Percentiles rank a stretch among this genome's conserved stretches.
phyloP scores from a whole-genome alignment of 2,113 vertebrate genomes.

The Nannobrachium achirus region DNA sequence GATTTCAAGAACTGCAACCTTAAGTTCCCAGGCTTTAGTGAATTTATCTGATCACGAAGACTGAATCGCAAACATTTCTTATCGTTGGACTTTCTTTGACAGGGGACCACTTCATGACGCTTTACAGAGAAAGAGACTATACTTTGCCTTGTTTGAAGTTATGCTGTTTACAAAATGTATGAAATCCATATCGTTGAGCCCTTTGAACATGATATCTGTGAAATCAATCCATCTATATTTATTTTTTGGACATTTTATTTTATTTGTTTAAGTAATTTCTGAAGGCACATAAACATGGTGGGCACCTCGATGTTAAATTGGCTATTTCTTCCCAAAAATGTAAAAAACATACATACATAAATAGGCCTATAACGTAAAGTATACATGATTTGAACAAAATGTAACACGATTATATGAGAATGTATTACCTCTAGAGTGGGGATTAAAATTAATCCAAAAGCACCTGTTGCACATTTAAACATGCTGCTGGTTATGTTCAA shows the following conservation, averaged over 20 bases:
- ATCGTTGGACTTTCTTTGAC: slow-evolving; percentile 53
- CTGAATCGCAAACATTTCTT: slow-evolving; percentile 55
- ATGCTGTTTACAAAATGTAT: slow-evolving; percentile 28
- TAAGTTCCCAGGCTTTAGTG: slow-evolving; percentile 54
- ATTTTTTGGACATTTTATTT: neutral
- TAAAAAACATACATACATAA: too few species aligned
- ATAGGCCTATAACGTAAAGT: too few species aligned
- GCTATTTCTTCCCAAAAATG: too few species aligned
- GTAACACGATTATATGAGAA: too few species aligned
- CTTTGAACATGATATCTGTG: neutral
- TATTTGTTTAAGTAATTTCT: neutral
- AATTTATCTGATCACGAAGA: slow-evolving; percentile 64
- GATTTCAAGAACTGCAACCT: slow-evolving; percentile 62
- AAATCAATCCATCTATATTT: neutral
- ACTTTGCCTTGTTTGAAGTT: slow-evolving; percentile 29
- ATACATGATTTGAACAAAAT: too few species aligned
- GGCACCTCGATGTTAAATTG: too few species aligned
- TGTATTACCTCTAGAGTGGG: too few species aligned
- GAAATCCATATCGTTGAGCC: slow-evolving; percentile 10
- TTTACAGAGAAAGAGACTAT: slow-evolving; percentile 63
- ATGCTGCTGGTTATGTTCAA: neutral
- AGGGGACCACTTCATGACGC: slow-evolving; percentile 30
- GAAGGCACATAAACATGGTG: too few species aligned
- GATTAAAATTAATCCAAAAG: neutral
- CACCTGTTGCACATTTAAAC: neutral